Conservation (phyloP, 2,113 vertebrate genomes). For the Sander vitreus region DNA sequence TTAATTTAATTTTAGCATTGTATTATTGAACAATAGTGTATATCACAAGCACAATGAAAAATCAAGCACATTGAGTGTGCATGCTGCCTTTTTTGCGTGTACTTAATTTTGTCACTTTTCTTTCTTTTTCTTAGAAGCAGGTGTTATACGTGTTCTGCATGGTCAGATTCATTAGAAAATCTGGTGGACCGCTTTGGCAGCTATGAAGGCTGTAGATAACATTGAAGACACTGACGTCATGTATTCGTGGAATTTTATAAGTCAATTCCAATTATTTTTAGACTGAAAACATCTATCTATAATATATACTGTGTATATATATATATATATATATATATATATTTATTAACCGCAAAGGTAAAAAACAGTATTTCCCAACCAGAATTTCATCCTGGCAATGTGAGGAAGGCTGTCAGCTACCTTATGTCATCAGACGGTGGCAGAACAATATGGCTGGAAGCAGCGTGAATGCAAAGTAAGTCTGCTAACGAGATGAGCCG, state of each 20-base stretch:
- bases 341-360: neutral
- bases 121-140: neutral
- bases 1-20: neutral
- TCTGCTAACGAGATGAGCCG: conserved; percentile 71
- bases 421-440: conserved; percentile 40
- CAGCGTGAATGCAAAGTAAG: conserved; percentile 58
- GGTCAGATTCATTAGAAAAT: neutral
- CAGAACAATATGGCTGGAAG: conserved; percentile 52
- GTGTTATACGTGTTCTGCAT: neutral
- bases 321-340: no score
- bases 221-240: neutral
- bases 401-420: conserved; percentile 10
- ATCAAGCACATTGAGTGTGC: neutral
- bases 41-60: neutral
- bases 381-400: conserved; percentile 7
- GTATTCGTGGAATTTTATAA: neutral
- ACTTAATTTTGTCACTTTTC: neutral
- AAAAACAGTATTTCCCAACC: neutral
- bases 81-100: neutral
- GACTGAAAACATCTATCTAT: neutral
- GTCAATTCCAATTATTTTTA: conserved; percentile 4
- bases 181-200: neutral
- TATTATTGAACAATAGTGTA: neutral
- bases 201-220: neutral
- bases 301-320: no score